Evolutionary conservation across 1,140 invertebrate genomes (phyloP).

Genomic region (Planococcus citri): DNA sequence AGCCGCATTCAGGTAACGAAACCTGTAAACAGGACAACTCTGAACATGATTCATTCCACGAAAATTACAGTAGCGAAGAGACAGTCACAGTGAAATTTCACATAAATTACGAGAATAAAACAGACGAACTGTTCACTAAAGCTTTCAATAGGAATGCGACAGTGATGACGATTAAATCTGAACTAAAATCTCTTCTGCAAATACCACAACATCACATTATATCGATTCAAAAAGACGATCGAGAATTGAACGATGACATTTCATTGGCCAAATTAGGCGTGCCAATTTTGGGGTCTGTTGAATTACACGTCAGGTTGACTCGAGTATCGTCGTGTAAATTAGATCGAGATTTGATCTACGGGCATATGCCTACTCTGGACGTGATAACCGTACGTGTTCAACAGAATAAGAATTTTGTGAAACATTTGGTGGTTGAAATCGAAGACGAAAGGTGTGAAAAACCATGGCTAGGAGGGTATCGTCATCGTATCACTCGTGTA

Average conservation of each 20-base stretch:
- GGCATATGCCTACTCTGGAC: slow-evolving; percentile 26
- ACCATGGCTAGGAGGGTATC: slow-evolving; percentile 27
- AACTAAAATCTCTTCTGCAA: slow-evolving; percentile 18
- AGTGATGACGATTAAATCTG: slow-evolving; percentile 22
- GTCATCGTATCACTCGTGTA: slow-evolving; percentile 22
- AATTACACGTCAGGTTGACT: slow-evolving; percentile 22
- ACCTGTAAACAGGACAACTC: too few relatives aligned
- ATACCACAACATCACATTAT: slow-evolving; percentile 9
- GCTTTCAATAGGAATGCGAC: slow-evolving; percentile 24
- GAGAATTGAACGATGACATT: slow-evolving; percentile 12
- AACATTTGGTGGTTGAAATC: slow-evolving; percentile 26
- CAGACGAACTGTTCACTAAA: slow-evolving; percentile 17
- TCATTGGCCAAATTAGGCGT: slow-evolving; percentile 26
- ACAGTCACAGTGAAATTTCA: slow-evolving; percentile 26
- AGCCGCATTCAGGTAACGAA: too few relatives aligned
- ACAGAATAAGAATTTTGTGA: background rate
- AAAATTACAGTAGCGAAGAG: slow-evolving; percentile 21
- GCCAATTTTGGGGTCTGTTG: slow-evolving; percentile 24
- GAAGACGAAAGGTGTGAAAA: slow-evolving; percentile 23
- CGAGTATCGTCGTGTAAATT: background rate
- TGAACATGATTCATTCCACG: too few relatives aligned
- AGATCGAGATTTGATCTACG: background rate
- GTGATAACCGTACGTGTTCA: slow-evolving; percentile 26
- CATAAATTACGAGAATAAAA: slow-evolving; percentile 22
- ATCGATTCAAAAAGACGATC: background rate